These are phyloP conservation scores for Liolophura sinensis DNA, from an alignment of 1,140 invertebrate species.

Conservation along the genomic window DNA sequence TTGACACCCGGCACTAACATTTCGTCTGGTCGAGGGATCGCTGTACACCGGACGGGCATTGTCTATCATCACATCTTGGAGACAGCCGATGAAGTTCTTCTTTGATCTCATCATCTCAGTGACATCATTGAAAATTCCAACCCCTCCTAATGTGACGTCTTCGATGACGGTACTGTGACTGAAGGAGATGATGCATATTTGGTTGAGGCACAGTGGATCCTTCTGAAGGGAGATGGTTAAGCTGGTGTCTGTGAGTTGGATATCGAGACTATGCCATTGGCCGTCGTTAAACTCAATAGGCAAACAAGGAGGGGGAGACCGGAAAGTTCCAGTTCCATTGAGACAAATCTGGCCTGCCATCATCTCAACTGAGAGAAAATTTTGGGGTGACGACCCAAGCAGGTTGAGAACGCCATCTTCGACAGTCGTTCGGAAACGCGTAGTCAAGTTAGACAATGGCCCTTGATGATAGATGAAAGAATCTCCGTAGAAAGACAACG, in stretches of 20 bases:
- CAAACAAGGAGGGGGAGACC: background rate
- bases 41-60: conserved; percentile 7
- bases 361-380: conserved; percentile 72
- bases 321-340: conserved; percentile 22
- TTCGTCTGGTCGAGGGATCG: background rate
- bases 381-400: conserved; percentile 64
- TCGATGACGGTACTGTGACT: too few species aligned
- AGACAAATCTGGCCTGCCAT: conserved; percentile 11
- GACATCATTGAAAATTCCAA: too few species aligned
- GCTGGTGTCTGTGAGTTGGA: too few species aligned
- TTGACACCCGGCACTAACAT: conserved; percentile 67
- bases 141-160: too few species aligned
- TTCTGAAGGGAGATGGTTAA: too few species aligned
- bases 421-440: conserved; percentile 88
- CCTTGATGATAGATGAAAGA: background rate
- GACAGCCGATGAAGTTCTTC: too few species aligned
- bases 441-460: conserved; percentile 67
- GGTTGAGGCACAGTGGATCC: too few species aligned
- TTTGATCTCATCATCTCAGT: too few species aligned
- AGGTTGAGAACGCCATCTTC: conserved; percentile 74
- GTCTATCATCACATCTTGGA: too few species aligned
- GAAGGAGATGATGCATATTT: too few species aligned
- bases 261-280: too few species aligned
- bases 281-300: too few species aligned
- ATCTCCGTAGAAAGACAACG: conserved; percentile 79